Base-by-base conservation (phyloP, 2,113 vertebrate species). In the Okapia johnstoni region DNA sequence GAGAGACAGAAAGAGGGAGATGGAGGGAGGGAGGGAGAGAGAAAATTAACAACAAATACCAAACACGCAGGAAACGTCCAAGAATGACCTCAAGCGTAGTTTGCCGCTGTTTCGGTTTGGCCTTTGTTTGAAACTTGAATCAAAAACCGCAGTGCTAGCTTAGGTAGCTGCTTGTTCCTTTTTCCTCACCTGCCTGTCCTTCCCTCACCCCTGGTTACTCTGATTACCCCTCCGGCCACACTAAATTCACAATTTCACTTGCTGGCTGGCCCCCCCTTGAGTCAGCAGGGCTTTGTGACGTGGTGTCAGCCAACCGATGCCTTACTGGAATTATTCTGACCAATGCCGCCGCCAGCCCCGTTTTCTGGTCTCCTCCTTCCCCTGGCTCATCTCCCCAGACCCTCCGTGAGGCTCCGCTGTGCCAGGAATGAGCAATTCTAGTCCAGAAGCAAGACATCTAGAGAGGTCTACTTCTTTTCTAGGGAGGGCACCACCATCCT, bases 261-360 rank as follows among this genome's bases (percentile, higher is more conserved):
- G 48, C 50, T 40, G 11, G 36, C 46, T 93, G 80, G 43, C 80
- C 93, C 80, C 43, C 30, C 58, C 85, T 70, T 2, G 48, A 77
- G 28, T 81, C 52, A 58, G 48, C 79, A 66, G 85, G 48, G 58
- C 63, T 92, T 85, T 30, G 60, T 33, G 66, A 91, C 15, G 23
- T 60, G 63, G 23, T 55, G 63, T 50, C 66, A 96, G 66, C 83
- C 84, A 77, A 76, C n/a, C 21, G 55, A 54, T 84, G 85, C n/a
- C 89, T 46, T 23, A 76, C 43, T 0, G 19, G 57, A 58, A 88
- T 52, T 7, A 76, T 30, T 12, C 1, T 7, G 2, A 7, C 2
- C 3, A 40, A 55, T 1, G 73, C 11, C 0, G 0, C 66, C 25
- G 5, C 16, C 4, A 3, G 5, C 13, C n/a, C 46, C 54, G 11